Percentiles rank a stretch among this genome's conserved stretches.
These are phyloP conservation scores for Megalonaias nervosa DNA, from an alignment of 1,140 invertebrate species.

Conservation along the genomic window DNA sequence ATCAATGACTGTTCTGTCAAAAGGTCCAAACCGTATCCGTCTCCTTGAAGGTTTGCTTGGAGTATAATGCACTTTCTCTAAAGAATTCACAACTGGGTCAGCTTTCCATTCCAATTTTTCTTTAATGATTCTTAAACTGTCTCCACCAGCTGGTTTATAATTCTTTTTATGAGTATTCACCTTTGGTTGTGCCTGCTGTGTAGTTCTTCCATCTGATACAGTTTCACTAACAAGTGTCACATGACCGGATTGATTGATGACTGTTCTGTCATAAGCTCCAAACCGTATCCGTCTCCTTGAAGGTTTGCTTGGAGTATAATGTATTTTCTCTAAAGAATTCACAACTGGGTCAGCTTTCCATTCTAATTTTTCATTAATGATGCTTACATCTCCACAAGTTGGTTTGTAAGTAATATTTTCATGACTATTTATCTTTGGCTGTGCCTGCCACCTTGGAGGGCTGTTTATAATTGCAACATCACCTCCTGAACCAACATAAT, in stretches of 20 bases:
- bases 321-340: conserved; percentile 50
- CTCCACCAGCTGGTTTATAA: no score
- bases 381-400: conserved; percentile 49
- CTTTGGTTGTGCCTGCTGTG: no score
- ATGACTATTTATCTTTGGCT: conserved; percentile 45
- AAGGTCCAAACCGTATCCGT: no score
- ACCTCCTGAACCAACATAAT: conserved; percentile 69
- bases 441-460: conserved; percentile 67
- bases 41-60: conserved; percentile 4
- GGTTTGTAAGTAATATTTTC: conserved; percentile 57
- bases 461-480: conserved; percentile 73
- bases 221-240: no score
- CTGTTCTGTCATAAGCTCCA: no score
- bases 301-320: conserved; percentile 34
- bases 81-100: conserved; percentile 91
- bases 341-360: conserved; percentile 63
- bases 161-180: no score
- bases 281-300: no score
- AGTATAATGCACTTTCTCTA: conserved; percentile 79
- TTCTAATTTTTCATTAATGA: conserved; percentile 36
- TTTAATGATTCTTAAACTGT: conserved; percentile 38
- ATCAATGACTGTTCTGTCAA: no score
- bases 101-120: conserved; percentile 42
- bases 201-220: no score
- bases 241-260: no score